Base-by-base conservation (phyloP, 2,113 vertebrate genomes). In the Neofelis nebulosa region DNA sequence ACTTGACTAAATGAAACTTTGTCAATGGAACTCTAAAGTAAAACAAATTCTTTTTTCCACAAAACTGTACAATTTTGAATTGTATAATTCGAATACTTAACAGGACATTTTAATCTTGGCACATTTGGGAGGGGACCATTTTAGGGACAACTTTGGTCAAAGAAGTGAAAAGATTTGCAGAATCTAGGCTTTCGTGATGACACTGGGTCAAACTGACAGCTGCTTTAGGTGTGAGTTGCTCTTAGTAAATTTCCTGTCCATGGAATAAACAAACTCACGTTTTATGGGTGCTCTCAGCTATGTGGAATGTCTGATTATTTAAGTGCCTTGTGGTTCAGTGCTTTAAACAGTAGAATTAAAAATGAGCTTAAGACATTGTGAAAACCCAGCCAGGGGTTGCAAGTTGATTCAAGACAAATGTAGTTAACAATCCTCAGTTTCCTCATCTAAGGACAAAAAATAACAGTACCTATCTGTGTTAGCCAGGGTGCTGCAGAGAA, bases 371-470 rank as follows among this genome's bases (percentile, higher is more conserved):
- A 94, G 65, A 80, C 36, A 73, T 55, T 55, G 10, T 25, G 9
- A 79, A 71, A 95, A 92, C 3, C 29, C n/a, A 83, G 10, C 74
- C 18, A 76, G 52, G 3, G 13, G 7, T 63, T 84, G 4, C 21
- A 94, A 92, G 15, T 18, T 68, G 25, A 79, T 86, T 91, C 38
- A 79, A 92, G 88, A 80, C n/a, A 83, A 65, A 95, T 80, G 74
- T 83, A 31, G 0, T 29, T 38, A 82, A 79, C 57, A 52, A 2
- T 25, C 71, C 7, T 61, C 4, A 27, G 1, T 69, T 52, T 96
- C 82, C 25, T 71, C 41, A 36, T 65, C 14, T 78, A 78, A 69
- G 27, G 82, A 82, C 23, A 63, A 82, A 41, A 86, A 68, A 41
- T 57, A 66, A 19, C n/a, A 68, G 9, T 55, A 14, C 2, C 19